phyloP scores from a whole-genome alignment of 2,113 vertebrate species.

The Campylorhamphus procurvoides region DNA sequence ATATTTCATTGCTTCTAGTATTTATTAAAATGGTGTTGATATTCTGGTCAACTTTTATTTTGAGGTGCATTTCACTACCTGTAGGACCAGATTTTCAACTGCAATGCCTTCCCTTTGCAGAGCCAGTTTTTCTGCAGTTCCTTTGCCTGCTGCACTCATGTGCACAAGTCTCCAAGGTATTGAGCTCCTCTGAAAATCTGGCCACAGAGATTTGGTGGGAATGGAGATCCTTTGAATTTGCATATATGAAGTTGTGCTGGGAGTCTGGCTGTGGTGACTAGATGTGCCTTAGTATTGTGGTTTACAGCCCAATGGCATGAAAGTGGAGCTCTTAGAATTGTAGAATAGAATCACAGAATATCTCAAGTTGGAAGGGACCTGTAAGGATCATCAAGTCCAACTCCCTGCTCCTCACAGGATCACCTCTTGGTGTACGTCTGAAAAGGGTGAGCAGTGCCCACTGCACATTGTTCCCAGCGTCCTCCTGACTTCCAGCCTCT shows the following conservation, averaged over 20 bases:
- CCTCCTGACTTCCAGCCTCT: neutral
- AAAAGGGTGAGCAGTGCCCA: neutral
- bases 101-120: neutral
- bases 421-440: neutral
- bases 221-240: neutral
- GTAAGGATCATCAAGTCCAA: neutral
- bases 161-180: neutral
- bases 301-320: neutral
- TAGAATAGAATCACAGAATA: neutral
- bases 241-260: neutral
- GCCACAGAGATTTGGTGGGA: neutral
- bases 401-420: neutral
- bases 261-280: neutral
- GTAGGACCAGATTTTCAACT: neutral
- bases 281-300: neutral
- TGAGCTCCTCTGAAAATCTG: neutral
- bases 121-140: neutral
- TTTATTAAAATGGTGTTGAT: slow-evolving; percentile 2
- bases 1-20: neutral
- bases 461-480: neutral
- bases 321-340: neutral
- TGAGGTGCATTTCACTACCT: accelerated
- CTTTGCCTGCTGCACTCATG: neutral
- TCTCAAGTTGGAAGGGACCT: neutral
- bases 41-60: neutral